Conservation (phyloP, 1,140 invertebrate species). For the Solenopsis fugax region DNA sequence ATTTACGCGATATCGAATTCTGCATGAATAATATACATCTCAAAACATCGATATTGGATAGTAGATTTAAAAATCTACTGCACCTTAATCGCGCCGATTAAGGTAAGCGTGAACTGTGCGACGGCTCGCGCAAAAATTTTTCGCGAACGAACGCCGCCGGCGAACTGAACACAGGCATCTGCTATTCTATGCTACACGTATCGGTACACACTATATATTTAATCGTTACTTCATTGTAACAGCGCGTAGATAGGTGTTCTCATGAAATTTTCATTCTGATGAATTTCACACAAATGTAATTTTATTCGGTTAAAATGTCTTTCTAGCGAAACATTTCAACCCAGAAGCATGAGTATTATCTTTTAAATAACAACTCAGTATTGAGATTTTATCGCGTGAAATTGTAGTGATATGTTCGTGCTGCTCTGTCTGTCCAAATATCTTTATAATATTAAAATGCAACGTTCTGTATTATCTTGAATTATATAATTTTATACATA, state of each 20-base stretch:
- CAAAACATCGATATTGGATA: not conserved
- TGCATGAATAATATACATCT: not conserved
- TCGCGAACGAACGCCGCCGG: not conserved
- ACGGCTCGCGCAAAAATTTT: conserved; percentile 9
- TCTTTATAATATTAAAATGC: conserved; percentile 1
- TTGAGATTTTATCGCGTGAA: conserved; percentile 43
- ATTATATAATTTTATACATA: conserved; percentile 7
- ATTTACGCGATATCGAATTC: not conserved
- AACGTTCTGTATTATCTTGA: not conserved
- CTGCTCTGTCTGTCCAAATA: not conserved
- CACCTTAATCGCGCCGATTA: conserved; percentile 5
- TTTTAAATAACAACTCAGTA: conserved; percentile 8
- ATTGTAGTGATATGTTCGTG: not conserved
- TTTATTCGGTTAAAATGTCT: conserved; percentile 23
- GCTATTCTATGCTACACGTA: not conserved
- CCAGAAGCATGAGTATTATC: conserved; percentile 22
- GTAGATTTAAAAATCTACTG: not conserved
- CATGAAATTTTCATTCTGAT: conserved; percentile 12
- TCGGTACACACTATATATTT: conserved; percentile 1
- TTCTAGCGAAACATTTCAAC: conserved; percentile 24
- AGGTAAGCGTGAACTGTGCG: conserved; percentile 4
- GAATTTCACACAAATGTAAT: conserved; percentile 22
- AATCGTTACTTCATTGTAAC: conserved; percentile 12
- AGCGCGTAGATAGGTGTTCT: not conserved
- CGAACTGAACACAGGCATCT: not conserved